Conservation (phyloP, 2,113 vertebrate species). For the Cynopterus brachyotis region DNA sequence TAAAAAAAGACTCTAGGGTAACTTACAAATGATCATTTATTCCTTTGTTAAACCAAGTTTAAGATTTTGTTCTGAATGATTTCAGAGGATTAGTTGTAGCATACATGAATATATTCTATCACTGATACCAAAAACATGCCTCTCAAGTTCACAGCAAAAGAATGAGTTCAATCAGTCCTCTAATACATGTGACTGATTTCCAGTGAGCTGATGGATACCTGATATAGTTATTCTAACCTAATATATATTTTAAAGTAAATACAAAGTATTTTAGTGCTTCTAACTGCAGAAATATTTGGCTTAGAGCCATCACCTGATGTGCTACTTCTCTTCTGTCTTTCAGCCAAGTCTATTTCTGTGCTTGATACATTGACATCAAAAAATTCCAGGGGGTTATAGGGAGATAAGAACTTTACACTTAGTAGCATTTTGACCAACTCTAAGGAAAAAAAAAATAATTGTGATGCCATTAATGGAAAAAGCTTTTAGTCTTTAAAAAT, state of each 20-base stretch:
- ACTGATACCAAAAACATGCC: neutral
- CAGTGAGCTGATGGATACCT: constrained; percentile 49
- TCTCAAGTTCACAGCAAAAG: neutral
- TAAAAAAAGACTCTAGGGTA: neutral
- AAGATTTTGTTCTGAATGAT: constrained; percentile 22
- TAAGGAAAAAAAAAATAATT: neutral
- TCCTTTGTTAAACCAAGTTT: neutral
- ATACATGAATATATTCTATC: neutral
- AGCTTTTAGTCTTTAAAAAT: neutral
- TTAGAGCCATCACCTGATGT: constrained; percentile 21
- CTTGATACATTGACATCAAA: constrained; percentile 29
- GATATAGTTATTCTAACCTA: constrained; percentile 42
- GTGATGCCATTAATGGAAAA: neutral
- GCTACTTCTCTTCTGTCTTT: constrained; percentile 31
- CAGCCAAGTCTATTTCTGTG: constrained; percentile 62
- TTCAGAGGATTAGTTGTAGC: neutral
- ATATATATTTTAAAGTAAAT: constrained; percentile 14
- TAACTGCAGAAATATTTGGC: constrained; percentile 46
- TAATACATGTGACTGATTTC: constrained; percentile 25
- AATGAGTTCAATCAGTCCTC: neutral
- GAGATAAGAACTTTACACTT: constrained; percentile 1
- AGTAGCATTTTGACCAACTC: constrained; percentile 10
- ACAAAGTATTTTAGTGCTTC: constrained; percentile 28
- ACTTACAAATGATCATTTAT: neutral
- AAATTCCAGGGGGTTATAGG: constrained; percentile 19